These are phyloP conservation scores for Dunckerocampus dactyliophorus DNA, from an alignment of 2,113 vertebrate genomes.

Conservation along the genomic window DNA sequence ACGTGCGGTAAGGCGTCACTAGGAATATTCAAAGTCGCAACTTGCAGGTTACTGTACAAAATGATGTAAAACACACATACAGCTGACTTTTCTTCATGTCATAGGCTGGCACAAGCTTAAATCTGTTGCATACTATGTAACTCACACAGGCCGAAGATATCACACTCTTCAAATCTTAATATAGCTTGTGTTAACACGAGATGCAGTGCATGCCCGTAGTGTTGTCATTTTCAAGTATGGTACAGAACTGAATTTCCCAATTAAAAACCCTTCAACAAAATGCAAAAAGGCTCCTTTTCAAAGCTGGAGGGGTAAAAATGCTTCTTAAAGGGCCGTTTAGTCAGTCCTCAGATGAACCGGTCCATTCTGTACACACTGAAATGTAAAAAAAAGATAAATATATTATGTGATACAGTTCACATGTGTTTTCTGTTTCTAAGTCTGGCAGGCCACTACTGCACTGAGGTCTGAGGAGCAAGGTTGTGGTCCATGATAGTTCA, in stretches of 20 bases:
- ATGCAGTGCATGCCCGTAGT: too few species aligned
- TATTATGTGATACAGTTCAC: constrained; percentile 5
- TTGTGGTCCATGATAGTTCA: constrained; percentile 57
- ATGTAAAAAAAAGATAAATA: constrained; percentile 3
- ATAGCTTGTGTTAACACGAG: neutral
- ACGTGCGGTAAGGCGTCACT: constrained; percentile 39
- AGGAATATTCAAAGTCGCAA: constrained; percentile 9
- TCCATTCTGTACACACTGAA: constrained; percentile 9
- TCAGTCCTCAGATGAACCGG: constrained; percentile 10
- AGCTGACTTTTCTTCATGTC: constrained; percentile 2
- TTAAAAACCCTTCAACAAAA: constrained; percentile 6
- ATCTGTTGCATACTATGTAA: neutral
- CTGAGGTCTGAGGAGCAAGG: constrained; percentile 36
- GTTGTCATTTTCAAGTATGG: constrained; percentile 44
- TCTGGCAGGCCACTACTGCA: constrained; percentile 36
- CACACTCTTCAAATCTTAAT: neutral
- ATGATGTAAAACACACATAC: constrained; percentile 12
- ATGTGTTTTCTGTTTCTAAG: constrained; percentile 23
- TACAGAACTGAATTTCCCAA: constrained; percentile 4
- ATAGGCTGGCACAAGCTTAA: constrained; percentile 11
- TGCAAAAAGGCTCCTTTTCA: neutral
- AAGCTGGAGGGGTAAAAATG: constrained; percentile 2
- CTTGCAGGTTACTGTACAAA: constrained; percentile 4
- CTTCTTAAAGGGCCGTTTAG: constrained; percentile 7
- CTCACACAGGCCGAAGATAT: neutral